Conservation (phyloP, 64 coral and sea anemone genomes). For the Acropora tenuis region DNA sequence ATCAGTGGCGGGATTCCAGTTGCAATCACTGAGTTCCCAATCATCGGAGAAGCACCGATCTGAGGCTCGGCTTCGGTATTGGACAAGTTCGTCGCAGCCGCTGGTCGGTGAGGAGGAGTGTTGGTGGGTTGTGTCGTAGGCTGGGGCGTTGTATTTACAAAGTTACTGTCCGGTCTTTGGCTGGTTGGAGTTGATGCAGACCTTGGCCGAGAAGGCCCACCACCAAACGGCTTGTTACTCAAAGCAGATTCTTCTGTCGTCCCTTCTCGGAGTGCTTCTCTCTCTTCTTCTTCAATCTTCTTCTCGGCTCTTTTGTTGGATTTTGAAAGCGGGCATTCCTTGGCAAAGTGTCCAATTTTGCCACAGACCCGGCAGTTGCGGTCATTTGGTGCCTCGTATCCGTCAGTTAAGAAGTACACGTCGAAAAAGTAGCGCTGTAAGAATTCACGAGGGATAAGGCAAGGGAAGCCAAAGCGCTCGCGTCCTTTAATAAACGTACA, state of each 20-base stretch:
- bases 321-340: conserved; percentile 71
- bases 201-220: background rate
- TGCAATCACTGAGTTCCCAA: background rate
- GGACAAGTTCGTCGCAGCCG: background rate
- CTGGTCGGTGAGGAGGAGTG: background rate
- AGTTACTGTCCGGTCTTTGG: background rate
- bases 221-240: conserved; percentile 30
- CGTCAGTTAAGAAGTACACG: conserved; percentile 58
- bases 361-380: conserved; percentile 78
- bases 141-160: background rate
- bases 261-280: background rate
- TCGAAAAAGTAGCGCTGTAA: conserved; percentile 67
- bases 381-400: conserved; percentile 64
- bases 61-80: conserved; percentile 5
- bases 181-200: conserved; percentile 25
- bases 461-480: conserved; percentile 73
- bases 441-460: background rate
- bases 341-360: conserved; percentile 85
- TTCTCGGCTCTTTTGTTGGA: conserved; percentile 71
- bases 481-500: conserved; percentile 68
- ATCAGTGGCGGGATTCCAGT: background rate
- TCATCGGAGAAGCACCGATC: background rate
- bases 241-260: conserved; percentile 14
- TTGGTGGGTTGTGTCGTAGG: background rate
- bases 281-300: conserved; percentile 62